Conservation (phyloP, 2,113 vertebrate genomes). For the Macheiramphus alcinus region DNA sequence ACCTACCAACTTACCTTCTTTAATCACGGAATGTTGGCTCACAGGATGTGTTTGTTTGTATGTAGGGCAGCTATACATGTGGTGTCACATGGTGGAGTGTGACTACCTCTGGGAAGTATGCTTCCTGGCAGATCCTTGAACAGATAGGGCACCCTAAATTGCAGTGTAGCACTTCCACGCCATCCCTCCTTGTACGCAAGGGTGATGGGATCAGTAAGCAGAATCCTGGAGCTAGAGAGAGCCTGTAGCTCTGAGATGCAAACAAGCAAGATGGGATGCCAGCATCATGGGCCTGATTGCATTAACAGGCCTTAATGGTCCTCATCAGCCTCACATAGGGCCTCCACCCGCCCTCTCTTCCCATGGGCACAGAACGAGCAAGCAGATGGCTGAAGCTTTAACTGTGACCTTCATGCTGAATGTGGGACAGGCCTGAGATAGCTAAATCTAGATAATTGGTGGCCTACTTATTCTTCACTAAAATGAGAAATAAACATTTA, state of each 20-base stretch:
- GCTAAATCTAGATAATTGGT: neutral
- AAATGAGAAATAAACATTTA: neutral
- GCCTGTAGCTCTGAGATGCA: neutral
- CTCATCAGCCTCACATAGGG: neutral
- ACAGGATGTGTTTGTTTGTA: neutral
- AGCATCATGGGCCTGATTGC: neutral
- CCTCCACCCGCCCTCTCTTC: neutral
- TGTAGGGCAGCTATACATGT: neutral
- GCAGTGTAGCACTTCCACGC: neutral
- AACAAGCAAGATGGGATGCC: neutral
- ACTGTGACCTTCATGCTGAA: neutral
- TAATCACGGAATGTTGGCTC: neutral
- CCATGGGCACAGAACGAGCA: neutral
- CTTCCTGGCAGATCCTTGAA: neutral
- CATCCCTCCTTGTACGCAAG: neutral
- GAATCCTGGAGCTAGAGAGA: neutral
- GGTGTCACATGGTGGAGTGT: neutral
- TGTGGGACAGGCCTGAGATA: neutral
- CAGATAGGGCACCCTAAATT: neutral
- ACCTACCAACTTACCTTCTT: neutral
- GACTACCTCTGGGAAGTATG: neutral
- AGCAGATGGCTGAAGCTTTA: neutral
- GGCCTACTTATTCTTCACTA: neutral
- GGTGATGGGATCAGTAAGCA: neutral
- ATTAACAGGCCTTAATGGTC: neutral